A percentile compares a stretch with the other conserved stretches of the same genome.
Conservation (phyloP, 2,888 invertebrate species). For the Isotomurus palustris region DNA sequence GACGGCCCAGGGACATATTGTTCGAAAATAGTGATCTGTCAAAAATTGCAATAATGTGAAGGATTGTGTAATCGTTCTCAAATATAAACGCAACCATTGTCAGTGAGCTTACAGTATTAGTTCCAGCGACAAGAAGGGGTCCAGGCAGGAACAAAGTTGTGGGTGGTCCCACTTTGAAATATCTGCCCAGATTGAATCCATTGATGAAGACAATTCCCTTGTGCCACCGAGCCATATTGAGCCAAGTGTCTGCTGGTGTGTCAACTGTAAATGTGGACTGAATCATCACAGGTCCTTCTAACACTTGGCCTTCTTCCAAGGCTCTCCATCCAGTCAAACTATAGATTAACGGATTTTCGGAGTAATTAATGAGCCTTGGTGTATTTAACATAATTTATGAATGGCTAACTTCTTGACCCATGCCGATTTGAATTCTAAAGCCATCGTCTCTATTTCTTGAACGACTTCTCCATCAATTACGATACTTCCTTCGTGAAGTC, state of each 20-base stretch:
- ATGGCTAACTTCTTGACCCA: constrained; percentile 49
- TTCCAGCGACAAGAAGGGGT: constrained; percentile 60
- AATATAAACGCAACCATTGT: no score
- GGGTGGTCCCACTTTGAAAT: constrained; percentile 79
- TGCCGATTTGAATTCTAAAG: constrained; percentile 55
- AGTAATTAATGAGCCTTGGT: neutral
- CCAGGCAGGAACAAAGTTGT: constrained; percentile 77
- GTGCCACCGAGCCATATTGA: constrained; percentile 75
- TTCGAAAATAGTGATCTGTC: constrained; percentile 46
- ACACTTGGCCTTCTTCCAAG: constrained; percentile 1
- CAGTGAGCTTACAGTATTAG: constrained; percentile 56
- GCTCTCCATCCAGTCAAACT: constrained; percentile 27
- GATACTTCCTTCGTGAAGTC: constrained; percentile 52
- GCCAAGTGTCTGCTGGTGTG: constrained; percentile 66
- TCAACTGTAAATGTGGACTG: constrained; percentile 51
- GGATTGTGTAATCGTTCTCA: neutral
- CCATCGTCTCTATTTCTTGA: constrained; percentile 52
- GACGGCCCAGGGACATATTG: constrained; percentile 33
- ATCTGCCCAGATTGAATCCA: constrained; percentile 78
- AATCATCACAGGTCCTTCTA: constrained; percentile 50
- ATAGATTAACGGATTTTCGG: neutral
- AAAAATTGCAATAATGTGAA: constrained; percentile 9
- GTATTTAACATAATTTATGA: neutral
- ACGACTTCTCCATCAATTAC: constrained; percentile 48
- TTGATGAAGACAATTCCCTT: constrained; percentile 75